Conservation (phyloP, 2,888 invertebrate species). For the Noctua janthe region DNA sequence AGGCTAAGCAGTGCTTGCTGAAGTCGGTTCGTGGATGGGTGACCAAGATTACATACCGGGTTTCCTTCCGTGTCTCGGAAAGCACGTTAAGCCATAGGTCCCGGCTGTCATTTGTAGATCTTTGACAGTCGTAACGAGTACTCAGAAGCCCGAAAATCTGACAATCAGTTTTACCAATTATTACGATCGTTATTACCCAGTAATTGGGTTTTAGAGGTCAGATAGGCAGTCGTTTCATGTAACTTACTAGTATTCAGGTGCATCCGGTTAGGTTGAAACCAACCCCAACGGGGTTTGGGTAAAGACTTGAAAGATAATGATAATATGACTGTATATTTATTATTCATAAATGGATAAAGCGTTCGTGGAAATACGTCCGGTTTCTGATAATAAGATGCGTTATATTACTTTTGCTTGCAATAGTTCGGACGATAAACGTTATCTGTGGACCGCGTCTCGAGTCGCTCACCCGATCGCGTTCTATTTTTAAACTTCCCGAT, state of each 20-base stretch:
- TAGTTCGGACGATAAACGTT: conserved; percentile 76
- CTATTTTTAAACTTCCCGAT: conserved; percentile 83
- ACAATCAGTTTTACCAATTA: background rate
- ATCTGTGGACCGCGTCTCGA: conserved; percentile 73
- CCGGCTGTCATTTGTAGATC: background rate
- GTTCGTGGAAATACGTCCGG: conserved; percentile 60
- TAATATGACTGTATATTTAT: conserved; percentile 48
- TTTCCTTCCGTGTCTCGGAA: background rate
- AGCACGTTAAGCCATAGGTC: background rate
- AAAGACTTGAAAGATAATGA: background rate
- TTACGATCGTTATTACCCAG: background rate
- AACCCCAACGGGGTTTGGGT: background rate
- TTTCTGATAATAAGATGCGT: conserved; percentile 56
- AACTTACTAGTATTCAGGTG: background rate
- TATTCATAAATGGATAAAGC: conserved; percentile 35
- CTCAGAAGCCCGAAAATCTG: background rate
- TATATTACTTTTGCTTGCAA: conserved; percentile 60
- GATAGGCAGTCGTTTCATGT: background rate
- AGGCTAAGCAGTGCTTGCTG: background rate
- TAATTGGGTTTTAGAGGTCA: background rate
- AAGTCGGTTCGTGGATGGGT: background rate
- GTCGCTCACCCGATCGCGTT: conserved; percentile 74
- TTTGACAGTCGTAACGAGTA: background rate
- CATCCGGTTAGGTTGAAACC: background rate
- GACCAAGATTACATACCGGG: background rate